These are phyloP conservation scores for Xerus inauris DNA, from an alignment of 2,113 vertebrate genomes.

Conservation along the genomic window DNA sequence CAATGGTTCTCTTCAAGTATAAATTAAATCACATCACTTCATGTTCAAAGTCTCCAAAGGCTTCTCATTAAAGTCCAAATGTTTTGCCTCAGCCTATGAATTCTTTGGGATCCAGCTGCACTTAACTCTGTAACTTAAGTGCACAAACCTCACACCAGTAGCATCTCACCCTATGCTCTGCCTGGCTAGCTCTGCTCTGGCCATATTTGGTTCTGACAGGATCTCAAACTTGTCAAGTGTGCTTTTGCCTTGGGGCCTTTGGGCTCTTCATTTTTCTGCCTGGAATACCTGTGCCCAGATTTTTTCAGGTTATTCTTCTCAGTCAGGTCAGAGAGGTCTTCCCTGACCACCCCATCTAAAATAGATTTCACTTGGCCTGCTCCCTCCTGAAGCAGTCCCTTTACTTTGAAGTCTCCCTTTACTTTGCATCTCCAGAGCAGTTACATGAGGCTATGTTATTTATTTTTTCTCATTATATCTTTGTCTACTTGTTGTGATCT, in stretches of 20 bases:
- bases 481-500: not conserved
- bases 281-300: not conserved
- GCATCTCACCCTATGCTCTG: rapidly evolving
- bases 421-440: not conserved
- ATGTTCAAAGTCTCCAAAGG: not conserved
- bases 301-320: not conserved
- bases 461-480: not conserved
- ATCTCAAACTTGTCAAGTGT: not conserved
- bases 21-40: not conserved
- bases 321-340: not conserved
- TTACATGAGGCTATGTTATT: not conserved
- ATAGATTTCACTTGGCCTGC: not conserved
- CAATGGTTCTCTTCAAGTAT: not conserved
- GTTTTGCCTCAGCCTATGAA: not conserved
- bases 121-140: not conserved
- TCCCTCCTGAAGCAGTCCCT: not conserved
- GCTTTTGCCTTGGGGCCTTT: not conserved
- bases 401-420: not conserved
- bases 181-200: not conserved
- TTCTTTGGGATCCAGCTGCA: not conserved
- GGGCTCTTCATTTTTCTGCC: not conserved
- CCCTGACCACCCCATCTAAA: not conserved
- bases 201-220: not conserved
- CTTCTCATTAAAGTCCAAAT: not conserved
- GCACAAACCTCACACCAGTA: too few relatives aligned